phyloP scores from a whole-genome alignment of 2,888 invertebrate species.

The Trichopoda pennipes region DNA sequence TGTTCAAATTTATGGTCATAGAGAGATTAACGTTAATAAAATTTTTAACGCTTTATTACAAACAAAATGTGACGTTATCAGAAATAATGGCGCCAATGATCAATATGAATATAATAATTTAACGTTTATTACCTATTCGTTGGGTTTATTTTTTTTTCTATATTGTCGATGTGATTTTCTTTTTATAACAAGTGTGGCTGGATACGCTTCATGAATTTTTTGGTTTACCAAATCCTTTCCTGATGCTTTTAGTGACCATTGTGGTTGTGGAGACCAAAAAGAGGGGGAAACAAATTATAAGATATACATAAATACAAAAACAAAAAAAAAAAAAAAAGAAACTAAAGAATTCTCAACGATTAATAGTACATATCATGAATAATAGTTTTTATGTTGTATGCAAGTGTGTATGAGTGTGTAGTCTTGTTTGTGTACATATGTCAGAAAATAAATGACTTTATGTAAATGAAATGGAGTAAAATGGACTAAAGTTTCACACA shows the following conservation, averaged over 20 bases:
- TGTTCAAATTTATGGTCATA: too few species aligned
- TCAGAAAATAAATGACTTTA: background rate
- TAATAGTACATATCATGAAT: constrained; percentile 54
- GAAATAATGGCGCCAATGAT: too few species aligned
- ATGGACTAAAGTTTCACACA: background rate
- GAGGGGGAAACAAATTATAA: constrained; percentile 13
- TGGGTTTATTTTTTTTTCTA: background rate
- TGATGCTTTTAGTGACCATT: constrained; percentile 57
- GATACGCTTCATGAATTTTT: constrained; percentile 49
- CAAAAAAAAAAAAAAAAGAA: background rate
- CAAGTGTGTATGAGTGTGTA: background rate
- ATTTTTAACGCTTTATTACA: too few species aligned
- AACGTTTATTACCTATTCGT: too few species aligned
- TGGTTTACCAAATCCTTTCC: constrained; percentile 54
- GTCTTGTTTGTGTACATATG: background rate
- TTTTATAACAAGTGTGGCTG: constrained; percentile 33
- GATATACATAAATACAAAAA: constrained; percentile 1
- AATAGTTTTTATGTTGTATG: background rate
- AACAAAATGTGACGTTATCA: too few species aligned
- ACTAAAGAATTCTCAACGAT: constrained; percentile 50
- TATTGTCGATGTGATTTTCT: constrained; percentile 7
- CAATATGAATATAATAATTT: too few species aligned
- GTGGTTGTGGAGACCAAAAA: constrained; percentile 2
- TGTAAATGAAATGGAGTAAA: constrained; percentile 27
- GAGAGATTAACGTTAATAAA: too few species aligned